These are phyloP conservation scores for Litoditis marina DNA, from an alignment of 2,888 invertebrate species.

Conservation along the genomic window DNA sequence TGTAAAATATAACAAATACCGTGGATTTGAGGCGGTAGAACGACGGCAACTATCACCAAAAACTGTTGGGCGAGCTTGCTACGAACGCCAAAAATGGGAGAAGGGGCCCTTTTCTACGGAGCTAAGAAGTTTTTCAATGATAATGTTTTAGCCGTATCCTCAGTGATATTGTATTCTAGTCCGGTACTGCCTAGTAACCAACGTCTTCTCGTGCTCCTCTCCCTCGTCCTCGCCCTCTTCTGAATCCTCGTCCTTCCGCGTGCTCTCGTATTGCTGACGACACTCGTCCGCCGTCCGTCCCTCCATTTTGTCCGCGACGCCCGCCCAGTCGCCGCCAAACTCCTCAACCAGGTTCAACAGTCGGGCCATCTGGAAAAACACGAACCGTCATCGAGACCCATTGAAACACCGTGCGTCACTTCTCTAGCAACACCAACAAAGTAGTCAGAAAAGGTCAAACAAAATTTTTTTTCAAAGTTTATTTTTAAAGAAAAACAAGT, in stretches of 20 bases:
- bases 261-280: slow-evolving; percentile 7
- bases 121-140: too few species aligned
- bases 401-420: too few species aligned
- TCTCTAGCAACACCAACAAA: neutral
- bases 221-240: slow-evolving; percentile 10
- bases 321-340: slow-evolving; percentile 14
- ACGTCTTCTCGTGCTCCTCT: slow-evolving; percentile 3
- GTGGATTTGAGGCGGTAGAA: too few species aligned
- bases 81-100: too few species aligned
- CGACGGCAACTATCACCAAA: too few species aligned
- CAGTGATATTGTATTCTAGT: neutral
- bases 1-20: too few species aligned
- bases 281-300: slow-evolving; percentile 21
- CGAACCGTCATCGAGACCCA: neutral
- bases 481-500: too few species aligned
- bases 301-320: slow-evolving; percentile 14
- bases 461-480: too few species aligned
- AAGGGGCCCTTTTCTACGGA: too few species aligned
- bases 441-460: too few species aligned
- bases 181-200: neutral
- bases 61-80: too few species aligned
- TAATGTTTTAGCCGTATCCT: neutral
- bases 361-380: neutral
- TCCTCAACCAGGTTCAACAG: slow-evolving; percentile 10
- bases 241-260: neutral